Evolutionary conservation across 37 sponge, comb jelly and placozoan species (phyloP).

Genomic region (Agelas oroides): DNA sequence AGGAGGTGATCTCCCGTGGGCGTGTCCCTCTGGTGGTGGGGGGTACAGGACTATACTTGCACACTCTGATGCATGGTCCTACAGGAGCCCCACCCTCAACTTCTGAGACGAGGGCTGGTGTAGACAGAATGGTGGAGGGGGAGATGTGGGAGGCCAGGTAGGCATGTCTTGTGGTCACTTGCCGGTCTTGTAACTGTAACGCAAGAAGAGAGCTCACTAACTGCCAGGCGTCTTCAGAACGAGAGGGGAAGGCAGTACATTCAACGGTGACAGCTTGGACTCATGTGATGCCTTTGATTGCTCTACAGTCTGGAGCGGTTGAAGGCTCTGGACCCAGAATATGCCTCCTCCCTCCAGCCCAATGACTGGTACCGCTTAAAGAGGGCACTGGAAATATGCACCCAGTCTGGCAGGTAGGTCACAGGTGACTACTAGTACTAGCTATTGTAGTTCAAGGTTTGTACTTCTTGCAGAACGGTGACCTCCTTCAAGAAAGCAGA

Average conservation of each 20-base stretch:
- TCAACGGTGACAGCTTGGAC: too few species aligned
- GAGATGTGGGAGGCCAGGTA: slow-evolving; percentile 72
- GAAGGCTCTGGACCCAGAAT: slow-evolving; percentile 54
- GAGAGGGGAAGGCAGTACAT: too few species aligned
- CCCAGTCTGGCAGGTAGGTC: slow-evolving; percentile 59
- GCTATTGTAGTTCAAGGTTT: too few species aligned
- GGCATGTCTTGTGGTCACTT: not conserved
- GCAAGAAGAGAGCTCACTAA: too few species aligned
- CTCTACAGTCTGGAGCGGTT: slow-evolving; percentile 45
- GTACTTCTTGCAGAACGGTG: slow-evolving; percentile 41
- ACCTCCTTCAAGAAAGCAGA: slow-evolving; percentile 58
- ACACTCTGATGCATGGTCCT: slow-evolving; percentile 64
- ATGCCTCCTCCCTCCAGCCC: slow-evolving; percentile 40
- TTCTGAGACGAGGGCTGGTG: slow-evolving; percentile 39
- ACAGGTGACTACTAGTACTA: not conserved
- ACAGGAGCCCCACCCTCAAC: slow-evolving; percentile 65
- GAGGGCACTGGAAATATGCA: slow-evolving; percentile 84
- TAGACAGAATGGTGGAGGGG: slow-evolving; percentile 43
- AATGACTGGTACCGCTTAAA: slow-evolving; percentile 83
- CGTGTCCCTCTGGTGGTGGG: slow-evolving; percentile 95
- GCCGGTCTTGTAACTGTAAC: too few species aligned
- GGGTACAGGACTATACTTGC: slow-evolving; percentile 92
- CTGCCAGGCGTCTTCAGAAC: too few species aligned
- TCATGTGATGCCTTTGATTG: not conserved
- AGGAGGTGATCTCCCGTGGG: slow-evolving; percentile 67